Percentiles rank a stretch among this genome's conserved stretches.
Evolutionary conservation across 2,797 vertebrate species (phyloP).

Genomic region (Notoglanidium macrostoma): DNA sequence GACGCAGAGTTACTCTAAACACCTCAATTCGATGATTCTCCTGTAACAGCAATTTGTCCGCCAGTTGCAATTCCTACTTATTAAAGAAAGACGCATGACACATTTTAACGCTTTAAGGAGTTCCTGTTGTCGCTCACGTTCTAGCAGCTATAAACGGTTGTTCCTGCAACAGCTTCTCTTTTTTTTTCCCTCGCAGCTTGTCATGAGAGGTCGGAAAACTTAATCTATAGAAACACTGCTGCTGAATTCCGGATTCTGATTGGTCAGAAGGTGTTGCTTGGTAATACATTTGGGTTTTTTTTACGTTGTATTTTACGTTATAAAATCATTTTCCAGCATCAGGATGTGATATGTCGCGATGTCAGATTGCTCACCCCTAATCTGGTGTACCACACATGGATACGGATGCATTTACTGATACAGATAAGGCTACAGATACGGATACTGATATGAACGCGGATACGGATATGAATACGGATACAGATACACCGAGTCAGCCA

Average conservation of each 20-base stretch:
- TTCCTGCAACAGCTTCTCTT: not conserved
- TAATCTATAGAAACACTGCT: not conserved
- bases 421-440: too few species aligned
- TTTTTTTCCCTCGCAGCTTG: not conserved
- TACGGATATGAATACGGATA: too few species aligned
- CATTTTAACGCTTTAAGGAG: not conserved
- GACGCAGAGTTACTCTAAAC: not conserved
- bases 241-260: not conserved
- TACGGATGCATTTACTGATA: too few species aligned
- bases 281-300: too few species aligned
- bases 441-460: too few species aligned
- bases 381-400: too few species aligned
- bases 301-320: too few species aligned
- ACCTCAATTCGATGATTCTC: not conserved
- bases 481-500: too few species aligned
- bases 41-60: not conserved
- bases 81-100: not conserved
- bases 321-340: too few species aligned
- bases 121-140: not conserved
- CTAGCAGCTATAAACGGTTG: not conserved
- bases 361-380: too few species aligned
- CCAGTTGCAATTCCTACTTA: not conserved
- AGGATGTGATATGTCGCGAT: too few species aligned
- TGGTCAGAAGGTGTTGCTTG: not conserved
- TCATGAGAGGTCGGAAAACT: too few species aligned